Base-by-base conservation (phyloP, 2,888 invertebrate genomes). In the Epinotia brunnichana region DNA sequence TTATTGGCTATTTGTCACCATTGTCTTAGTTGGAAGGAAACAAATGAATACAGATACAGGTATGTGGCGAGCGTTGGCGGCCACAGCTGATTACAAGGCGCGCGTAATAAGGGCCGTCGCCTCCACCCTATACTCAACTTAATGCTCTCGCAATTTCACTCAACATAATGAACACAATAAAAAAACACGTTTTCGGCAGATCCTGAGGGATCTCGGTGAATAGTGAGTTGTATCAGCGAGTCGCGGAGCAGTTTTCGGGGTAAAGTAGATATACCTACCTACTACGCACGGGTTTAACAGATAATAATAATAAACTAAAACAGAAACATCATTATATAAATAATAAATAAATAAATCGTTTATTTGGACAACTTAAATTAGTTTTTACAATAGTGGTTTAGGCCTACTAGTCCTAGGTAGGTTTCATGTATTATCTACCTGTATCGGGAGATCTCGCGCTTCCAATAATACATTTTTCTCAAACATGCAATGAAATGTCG, bases 101-200 rank as follows among this genome's bases (percentile, higher is more conserved):
- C 67, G 89, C 63, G 68, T 90, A 91, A 92, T 91, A 61, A 87
- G 87, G 83, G 79, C 86, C 87, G 85, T 83, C 87, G 88, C 85
- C 87, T 85, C 88, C 90, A 92, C 90, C 92, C 92, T 91, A 92
- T 91, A 93, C 88, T 92, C 92, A 92, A 88, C 85, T 90, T 92
- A 92, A 92, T 92, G 90, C 92, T 91, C 92, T 92, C 92, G 92
- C 93, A 92, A 92, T 92, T 93, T 93, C 89, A 89, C 90, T 92
- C 88, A 88, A 89, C 90, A 90, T 91, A 90, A 92, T 90, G 90
- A 90, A 90, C 87, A 87, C 87, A 88, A 89, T 88, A 90, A 91
- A 91, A 72, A 90, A 89, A 86, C 81, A 87, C 84, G 84, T 87
- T 90, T 91, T 90, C 85, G 89, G 86, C 85, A 81, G 81, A 80